Conservation (phyloP, 2,888 invertebrate species). For the Pocota personata region DNA sequence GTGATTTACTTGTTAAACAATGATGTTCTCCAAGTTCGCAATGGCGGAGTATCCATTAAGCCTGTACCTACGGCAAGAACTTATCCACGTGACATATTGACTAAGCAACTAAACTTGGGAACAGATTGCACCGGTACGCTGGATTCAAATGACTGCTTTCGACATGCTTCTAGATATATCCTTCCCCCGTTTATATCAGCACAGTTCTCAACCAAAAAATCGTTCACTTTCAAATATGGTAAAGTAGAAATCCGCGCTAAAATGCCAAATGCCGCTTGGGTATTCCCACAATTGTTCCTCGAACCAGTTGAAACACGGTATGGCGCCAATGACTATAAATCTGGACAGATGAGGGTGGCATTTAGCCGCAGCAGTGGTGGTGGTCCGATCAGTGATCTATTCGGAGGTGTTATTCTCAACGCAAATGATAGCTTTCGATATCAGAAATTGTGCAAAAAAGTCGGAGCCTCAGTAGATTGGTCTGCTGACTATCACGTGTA, state of each 20-base stretch:
- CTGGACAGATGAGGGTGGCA: conserved; percentile 90
- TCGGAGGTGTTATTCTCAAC: conserved; percentile 78
- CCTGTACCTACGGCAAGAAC: conserved; percentile 68
- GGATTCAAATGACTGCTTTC: conserved; percentile 77
- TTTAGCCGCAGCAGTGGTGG: conserved; percentile 83
- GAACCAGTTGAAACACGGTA: conserved; percentile 86
- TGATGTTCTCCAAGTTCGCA: conserved; percentile 74
- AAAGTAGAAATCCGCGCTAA: conserved; percentile 88
- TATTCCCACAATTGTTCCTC: conserved; percentile 89
- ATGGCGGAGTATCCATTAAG: conserved; percentile 75
- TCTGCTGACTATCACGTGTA: conserved; percentile 87
- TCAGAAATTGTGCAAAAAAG: conserved; percentile 76
- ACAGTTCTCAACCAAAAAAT: conserved; percentile 87
- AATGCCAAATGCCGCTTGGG: conserved; percentile 89
- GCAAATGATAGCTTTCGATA: conserved; percentile 77
- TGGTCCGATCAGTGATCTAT: conserved; percentile 75
- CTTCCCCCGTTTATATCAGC: conserved; percentile 88
- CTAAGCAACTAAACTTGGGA: conserved; percentile 75
- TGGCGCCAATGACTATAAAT: conserved; percentile 84
- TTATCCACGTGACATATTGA: conserved; percentile 30
- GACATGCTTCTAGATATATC: conserved; percentile 80
- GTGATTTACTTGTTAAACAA: conserved; percentile 75
- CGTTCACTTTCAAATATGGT: conserved; percentile 88
- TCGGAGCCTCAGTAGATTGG: conserved; percentile 75
- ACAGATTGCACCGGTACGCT: conserved; percentile 77